Evolutionary conservation across 2,113 vertebrate species (phyloP), one percentile per base, ranked within the genome.

Genomic region (Tinamus guttatus): DNA sequence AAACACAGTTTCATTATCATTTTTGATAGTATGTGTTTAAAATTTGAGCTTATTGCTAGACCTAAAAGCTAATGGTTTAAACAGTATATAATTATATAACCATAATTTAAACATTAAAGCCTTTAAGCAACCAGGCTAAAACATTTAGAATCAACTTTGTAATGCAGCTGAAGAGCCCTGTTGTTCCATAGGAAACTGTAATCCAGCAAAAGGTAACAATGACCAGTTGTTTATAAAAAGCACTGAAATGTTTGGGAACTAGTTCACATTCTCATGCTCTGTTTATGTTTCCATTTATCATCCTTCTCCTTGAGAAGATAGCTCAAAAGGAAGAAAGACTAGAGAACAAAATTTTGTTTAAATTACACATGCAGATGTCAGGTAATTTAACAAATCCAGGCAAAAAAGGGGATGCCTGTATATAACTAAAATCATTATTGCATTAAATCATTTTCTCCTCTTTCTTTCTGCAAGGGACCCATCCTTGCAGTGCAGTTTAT

Each of bases 271-370:
- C 97, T 97, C 97, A 96, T 96, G 94, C 96, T 94, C 58, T 98
- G 97, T 98, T 98, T 98, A 98, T 97, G 93, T 97, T 98, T 97
- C 96, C 97, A 97, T 98, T 98, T 97, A 98, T 98, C 97, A 98
- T 98, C 94, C 97, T 96, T 95, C 95, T 97, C 95, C 96, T 96
- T 82, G 64, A 97, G 97, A 98, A 98, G 98, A 97, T 97, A 97
- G 96, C 94, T 97, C 97, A 92, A 95, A 97, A 97, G 97, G 89
- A 97, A 97, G 79, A 97, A 97, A 95, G 95, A 89, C 95, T 94
- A 71, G 94, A 97, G 97, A 96, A 97, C 59, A 91, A 97, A 98
- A 96, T 96, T 93, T 97, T 98, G 97, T 98, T 98, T 98, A 98
- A 97, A 94, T 96, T 98, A 97, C 64, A 90, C 95, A 98, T 41